phyloP scores from a whole-genome alignment of 2,797 vertebrate genomes.

The Hirundo rustica region DNA sequence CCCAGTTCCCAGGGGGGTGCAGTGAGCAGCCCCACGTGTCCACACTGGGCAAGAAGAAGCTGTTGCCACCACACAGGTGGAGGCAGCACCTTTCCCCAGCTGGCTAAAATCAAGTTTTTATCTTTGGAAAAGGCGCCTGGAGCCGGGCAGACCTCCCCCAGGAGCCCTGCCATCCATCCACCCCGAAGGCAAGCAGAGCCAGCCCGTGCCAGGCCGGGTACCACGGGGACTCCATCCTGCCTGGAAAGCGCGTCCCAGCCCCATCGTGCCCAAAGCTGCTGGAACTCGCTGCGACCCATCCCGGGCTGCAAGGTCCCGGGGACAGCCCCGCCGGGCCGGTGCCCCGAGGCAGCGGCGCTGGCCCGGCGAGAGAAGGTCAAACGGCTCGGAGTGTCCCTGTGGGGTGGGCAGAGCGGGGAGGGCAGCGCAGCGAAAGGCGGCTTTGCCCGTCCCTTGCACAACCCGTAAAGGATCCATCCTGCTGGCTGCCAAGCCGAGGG shows the following conservation, averaged over 20 bases:
- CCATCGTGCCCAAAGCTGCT: fast-evolving
- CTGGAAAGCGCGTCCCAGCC: neutral
- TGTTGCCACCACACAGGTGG: neutral
- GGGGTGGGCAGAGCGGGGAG: neutral
- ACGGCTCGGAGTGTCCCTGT: neutral
- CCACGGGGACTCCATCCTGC: neutral
- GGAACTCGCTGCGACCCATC: fast-evolving
- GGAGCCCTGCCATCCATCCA: neutral
- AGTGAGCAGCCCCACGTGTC: neutral
- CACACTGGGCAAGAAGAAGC: neutral
- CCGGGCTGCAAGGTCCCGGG: fast-evolving
- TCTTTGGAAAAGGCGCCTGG: neutral
- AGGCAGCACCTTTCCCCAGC: neutral
- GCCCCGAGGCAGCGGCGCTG: neutral
- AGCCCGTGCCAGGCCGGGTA: neutral
- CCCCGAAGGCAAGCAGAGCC: fast-evolving
- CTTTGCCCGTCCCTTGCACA: neutral
- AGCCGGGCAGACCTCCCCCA: neutral
- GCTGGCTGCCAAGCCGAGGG: neutral
- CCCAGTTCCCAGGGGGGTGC: fast-evolving
- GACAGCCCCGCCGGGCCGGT: neutral
- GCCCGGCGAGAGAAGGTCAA: conserved; percentile 19
- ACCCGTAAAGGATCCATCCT: conserved; percentile 24
- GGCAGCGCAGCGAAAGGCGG: neutral
- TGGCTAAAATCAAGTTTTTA: neutral